Percentiles rank a stretch among this genome's conserved stretches.
These are phyloP conservation scores for Trichonephila clavata DNA, from an alignment of 1,140 invertebrate species.

Conservation along the genomic window DNA sequence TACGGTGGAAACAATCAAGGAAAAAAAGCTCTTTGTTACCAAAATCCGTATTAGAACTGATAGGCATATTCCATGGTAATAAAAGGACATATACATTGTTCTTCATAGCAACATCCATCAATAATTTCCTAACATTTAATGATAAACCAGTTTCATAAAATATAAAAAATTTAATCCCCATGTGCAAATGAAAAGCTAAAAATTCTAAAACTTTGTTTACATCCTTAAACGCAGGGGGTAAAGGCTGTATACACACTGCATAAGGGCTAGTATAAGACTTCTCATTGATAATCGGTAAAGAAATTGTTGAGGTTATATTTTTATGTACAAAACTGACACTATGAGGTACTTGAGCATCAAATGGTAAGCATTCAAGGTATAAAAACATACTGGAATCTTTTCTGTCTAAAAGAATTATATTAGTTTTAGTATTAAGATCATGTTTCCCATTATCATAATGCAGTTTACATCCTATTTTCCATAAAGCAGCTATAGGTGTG, in stretches of 20 bases:
- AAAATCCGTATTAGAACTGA: background rate
- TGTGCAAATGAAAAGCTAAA: slow-evolving; percentile 17
- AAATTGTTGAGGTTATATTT: background rate
- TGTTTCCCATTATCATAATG: slow-evolving; percentile 4
- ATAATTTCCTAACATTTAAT: background rate
- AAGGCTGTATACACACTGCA: slow-evolving; percentile 21
- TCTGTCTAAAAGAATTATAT: slow-evolving; percentile 44
- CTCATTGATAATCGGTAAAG: background rate
- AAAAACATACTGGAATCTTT: background rate
- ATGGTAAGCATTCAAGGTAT: slow-evolving; percentile 6
- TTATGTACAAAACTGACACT: slow-evolving; percentile 15
- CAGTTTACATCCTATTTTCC: slow-evolving; percentile 37
- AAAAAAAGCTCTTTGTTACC: background rate
- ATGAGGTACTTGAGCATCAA: background rate
- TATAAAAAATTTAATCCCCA: slow-evolving; percentile 42
- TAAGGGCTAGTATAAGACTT: background rate
- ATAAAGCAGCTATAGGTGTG: background rate
- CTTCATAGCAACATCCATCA: slow-evolving; percentile 16
- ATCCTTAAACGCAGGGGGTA: slow-evolving; percentile 24
- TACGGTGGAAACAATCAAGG: slow-evolving; percentile 32
- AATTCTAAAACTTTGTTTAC: slow-evolving; percentile 30
- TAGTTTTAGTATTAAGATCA: background rate
- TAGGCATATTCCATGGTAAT: slow-evolving; percentile 48
- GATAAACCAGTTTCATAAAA: slow-evolving; percentile 54
- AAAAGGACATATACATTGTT: slow-evolving; percentile 10